Evolutionary conservation across 2,888 invertebrate genomes (phyloP), one percentile per base, ranked within the genome.

Genomic region (Macaria liturata): DNA sequence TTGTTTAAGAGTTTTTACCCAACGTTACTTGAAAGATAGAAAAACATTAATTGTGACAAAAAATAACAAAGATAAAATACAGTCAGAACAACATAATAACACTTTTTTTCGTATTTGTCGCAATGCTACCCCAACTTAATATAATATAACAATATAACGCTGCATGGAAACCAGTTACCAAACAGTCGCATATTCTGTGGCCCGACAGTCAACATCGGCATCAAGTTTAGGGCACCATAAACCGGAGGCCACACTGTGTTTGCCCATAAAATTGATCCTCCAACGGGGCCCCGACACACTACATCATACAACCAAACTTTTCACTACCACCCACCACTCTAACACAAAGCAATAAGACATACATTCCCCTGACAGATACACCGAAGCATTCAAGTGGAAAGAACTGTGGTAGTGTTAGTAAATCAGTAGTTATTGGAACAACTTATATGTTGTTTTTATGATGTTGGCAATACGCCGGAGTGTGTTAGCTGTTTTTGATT

Each of bases 201-300:
- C 79, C 72, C 54, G 1, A 43, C 61, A 39, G 34, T 42, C 55
- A 66, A 69, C 65, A 71, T 70, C 66, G 66, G 66, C 69, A 65
- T 65, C 74, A 65, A 64, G 70, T 70, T 75, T 66, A 75, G 70
- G 74, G 72, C 72, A 60, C 71, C 72, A 77, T 81, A 80, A 81
- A 80, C 69, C 68, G 68, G 57, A 66, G 69, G 68, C 74, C 71
- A 70, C 70, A 72, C 59, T 60, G 72, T 69, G 73, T 72, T 62
- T 70, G 65, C 68, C 71, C 80, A 75, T 82, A 82, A 83, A 82
- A 80, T 77, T 75, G 76, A 81, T 76, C 81, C 72, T 66, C 66
- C 61, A 72, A 75, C 71, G 67, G 67, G 67, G 67, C 66, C 66
- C 65, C 59, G 58, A 5, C 42, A n/a, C n/a, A 42, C n/a, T 65